A percentile compares a stretch with the other conserved stretches of the same genome.
These are phyloP conservation scores for Pogonophryne albipinna DNA, from an alignment of 2,797 vertebrate genomes.

Conservation along the genomic window DNA sequence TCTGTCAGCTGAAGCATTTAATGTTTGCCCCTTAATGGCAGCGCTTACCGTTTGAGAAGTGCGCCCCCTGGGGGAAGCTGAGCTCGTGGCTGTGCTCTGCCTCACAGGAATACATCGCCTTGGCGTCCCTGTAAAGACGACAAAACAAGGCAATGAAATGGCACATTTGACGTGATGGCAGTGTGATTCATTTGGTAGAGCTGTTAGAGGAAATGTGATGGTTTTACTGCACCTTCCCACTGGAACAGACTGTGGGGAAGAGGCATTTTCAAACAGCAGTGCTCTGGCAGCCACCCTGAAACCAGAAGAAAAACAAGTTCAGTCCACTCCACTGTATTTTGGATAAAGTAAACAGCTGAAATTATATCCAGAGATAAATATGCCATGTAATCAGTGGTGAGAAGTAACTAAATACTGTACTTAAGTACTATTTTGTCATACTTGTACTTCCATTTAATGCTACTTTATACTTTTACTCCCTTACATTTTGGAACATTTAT, in stretches of 20 bases:
- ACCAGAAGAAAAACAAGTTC: slow-evolving; percentile 42
- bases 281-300: slow-evolving; percentile 93
- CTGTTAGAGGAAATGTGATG: not conserved
- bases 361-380: not conserved
- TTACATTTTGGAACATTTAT: too few species aligned
- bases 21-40: not conserved
- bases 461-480: too few species aligned
- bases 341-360: slow-evolving; percentile 5
- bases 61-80: slow-evolving; percentile 95
- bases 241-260: slow-evolving; percentile 80
- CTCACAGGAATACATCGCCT: slow-evolving; percentile 96
- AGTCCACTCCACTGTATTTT: not conserved
- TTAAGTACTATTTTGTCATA: too few species aligned
- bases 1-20: not conserved
- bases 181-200: not conserved
- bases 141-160: not conserved
- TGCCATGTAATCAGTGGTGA: not conserved
- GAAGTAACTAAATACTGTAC: too few species aligned
- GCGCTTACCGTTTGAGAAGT: slow-evolving; percentile 93
- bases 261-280: slow-evolving; percentile 90
- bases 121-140: slow-evolving; percentile 88
- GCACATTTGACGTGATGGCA: not conserved
- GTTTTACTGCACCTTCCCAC: slow-evolving; percentile 86
- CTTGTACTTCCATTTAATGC: too few species aligned
- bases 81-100: slow-evolving; percentile 96